Evolutionary conservation across 2,113 vertebrate genomes (phyloP).

Genomic region (Garra rufa): DNA sequence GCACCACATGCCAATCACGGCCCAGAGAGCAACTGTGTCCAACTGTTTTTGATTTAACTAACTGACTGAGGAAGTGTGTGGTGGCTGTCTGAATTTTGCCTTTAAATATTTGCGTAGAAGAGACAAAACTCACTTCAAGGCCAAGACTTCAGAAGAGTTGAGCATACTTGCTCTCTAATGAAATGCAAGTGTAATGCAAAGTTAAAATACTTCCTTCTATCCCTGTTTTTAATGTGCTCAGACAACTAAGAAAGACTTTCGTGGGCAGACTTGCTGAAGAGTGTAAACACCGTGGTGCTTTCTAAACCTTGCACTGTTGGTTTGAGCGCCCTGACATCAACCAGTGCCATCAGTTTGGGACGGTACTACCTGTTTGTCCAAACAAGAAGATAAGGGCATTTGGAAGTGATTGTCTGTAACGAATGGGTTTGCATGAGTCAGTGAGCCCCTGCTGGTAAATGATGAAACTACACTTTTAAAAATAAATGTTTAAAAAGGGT

Average conservation of each 20-base stretch:
- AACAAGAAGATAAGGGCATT: not conserved
- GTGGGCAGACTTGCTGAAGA: not conserved
- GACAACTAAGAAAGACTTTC: not conserved
- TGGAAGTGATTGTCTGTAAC: not conserved
- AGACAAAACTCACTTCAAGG: constrained; percentile 59
- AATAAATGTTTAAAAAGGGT: not conserved
- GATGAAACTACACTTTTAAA: not conserved
- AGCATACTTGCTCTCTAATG: not conserved
- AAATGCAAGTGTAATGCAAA: not conserved
- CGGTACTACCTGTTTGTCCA: not conserved
- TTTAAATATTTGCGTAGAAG: constrained; percentile 63
- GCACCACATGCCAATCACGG: not conserved
- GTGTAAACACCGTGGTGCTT: not conserved
- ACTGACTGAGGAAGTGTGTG: constrained; percentile 70
- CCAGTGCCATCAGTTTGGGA: not conserved
- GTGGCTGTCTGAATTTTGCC: constrained; percentile 63
- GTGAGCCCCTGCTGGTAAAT: not conserved
- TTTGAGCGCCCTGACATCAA: not conserved
- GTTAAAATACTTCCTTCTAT: not conserved
- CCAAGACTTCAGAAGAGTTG: not conserved
- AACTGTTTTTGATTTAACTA: constrained; percentile 74
- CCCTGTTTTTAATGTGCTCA: not conserved
- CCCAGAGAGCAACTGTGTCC: constrained; percentile 50
- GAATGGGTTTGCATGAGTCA: not conserved
- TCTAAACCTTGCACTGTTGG: not conserved